These are phyloP conservation scores for Catostylus mosaicus DNA, from an alignment of 30 jellyfish, hydroid and myxozoan genomes.

Conservation along the genomic window DNA sequence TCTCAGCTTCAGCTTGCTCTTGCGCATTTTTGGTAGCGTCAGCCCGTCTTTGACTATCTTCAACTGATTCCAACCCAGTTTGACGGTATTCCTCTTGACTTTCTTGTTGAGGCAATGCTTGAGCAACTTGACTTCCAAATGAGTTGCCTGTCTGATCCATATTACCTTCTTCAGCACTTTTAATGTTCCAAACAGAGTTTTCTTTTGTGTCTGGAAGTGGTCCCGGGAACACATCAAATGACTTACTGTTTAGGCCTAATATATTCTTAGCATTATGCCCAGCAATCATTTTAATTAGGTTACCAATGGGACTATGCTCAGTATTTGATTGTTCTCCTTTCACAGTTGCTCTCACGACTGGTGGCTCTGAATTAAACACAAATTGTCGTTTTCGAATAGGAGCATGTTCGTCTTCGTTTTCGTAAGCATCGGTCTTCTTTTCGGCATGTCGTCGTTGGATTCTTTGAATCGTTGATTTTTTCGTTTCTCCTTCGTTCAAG, in stretches of 20 bases:
- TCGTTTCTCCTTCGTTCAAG: slow-evolving; percentile 33
- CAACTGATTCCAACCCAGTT: slow-evolving; percentile 32
- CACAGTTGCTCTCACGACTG: slow-evolving; percentile 87
- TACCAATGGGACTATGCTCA: slow-evolving; percentile 84
- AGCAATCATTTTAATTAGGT: slow-evolving; percentile 82
- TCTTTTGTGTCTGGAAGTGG: slow-evolving; percentile 91
- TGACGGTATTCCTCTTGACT: slow-evolving; percentile 5
- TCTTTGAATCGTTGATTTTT: slow-evolving; percentile 61
- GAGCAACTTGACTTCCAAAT: slow-evolving; percentile 1
- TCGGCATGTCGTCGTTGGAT: slow-evolving; percentile 44
- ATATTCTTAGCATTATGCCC: slow-evolving; percentile 89
- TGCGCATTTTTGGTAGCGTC: slow-evolving; percentile 44
- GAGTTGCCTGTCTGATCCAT: background rate
- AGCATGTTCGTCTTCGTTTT: slow-evolving; percentile 31
- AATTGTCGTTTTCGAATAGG: slow-evolving; percentile 68
- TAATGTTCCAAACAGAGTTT: slow-evolving; percentile 38
- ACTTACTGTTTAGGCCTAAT: slow-evolving; percentile 92
- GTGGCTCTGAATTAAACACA: slow-evolving; percentile 74
- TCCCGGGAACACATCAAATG: slow-evolving; percentile 98
- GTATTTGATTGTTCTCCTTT: slow-evolving; percentile 50
- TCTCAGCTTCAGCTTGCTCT: slow-evolving; percentile 56
- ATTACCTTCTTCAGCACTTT: slow-evolving; percentile 42
- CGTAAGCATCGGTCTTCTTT: slow-evolving; percentile 5
- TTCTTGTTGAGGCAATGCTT: slow-evolving; percentile 18
- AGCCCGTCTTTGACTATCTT: slow-evolving; percentile 34